phyloP scores from a whole-genome alignment of 2,888 invertebrate species.

The Liopterus haemorrhoidalis region DNA sequence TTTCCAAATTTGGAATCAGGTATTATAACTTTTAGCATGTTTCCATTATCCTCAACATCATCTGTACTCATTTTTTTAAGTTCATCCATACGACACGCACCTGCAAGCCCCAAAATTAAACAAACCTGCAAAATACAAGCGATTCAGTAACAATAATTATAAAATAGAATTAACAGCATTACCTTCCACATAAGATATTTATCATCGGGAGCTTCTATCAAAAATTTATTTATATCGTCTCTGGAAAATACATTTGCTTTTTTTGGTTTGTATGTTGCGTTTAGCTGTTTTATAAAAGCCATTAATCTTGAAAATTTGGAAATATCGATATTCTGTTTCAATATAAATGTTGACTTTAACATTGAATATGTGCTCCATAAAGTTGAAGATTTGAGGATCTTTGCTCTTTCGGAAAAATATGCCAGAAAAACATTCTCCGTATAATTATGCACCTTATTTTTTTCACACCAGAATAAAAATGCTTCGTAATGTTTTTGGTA shows the following conservation, averaged over 20 bases:
- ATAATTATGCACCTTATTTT: background rate
- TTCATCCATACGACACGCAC: constrained; percentile 2
- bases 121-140: too few relatives aligned
- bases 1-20: background rate
- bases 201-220: constrained; percentile 8
- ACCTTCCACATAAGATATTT: constrained; percentile 9
- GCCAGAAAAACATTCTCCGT: constrained; percentile 12
- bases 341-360: constrained; percentile 9
- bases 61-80: background rate
- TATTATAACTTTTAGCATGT: background rate
- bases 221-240: constrained; percentile 12
- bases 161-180: too few relatives aligned
- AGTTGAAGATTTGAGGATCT: constrained; percentile 7
- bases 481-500: constrained; percentile 7
- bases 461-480: constrained; percentile 8
- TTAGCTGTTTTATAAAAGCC: constrained; percentile 11
- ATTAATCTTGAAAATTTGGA: constrained; percentile 12
- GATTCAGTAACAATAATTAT: too few relatives aligned
- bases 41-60: background rate
- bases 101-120: background rate
- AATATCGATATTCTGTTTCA: constrained; percentile 7
- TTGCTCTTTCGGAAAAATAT: constrained; percentile 3
- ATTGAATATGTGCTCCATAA: constrained; percentile 12
- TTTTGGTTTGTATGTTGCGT: constrained; percentile 4
- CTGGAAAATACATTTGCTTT: constrained; percentile 10